Evolutionary conservation across 2,888 invertebrate genomes (phyloP).

Genomic region (Hyalella azteca): DNA sequence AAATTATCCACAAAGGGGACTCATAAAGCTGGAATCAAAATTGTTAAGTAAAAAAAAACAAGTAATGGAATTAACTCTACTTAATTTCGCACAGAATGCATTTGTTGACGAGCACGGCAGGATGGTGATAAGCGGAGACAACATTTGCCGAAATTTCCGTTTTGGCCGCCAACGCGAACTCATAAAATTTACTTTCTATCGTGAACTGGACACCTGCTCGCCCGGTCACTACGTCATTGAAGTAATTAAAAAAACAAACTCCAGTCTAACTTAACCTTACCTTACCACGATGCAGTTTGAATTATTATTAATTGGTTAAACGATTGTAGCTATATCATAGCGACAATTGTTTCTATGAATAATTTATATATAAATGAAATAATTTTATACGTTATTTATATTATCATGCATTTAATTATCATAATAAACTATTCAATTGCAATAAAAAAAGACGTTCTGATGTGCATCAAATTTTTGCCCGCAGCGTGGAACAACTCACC

Average conservation of each 20-base stretch:
- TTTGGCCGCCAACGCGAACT: slow-evolving; percentile 65
- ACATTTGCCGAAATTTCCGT: slow-evolving; percentile 75
- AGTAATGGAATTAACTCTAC: background rate
- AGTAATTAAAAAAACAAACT: too few species aligned
- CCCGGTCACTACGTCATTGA: slow-evolving; percentile 76
- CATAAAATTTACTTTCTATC: slow-evolving; percentile 75
- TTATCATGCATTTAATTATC: too few species aligned
- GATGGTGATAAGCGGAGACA: slow-evolving; percentile 72
- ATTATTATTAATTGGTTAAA: too few species aligned
- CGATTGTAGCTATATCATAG: too few species aligned
- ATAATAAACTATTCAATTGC: background rate
- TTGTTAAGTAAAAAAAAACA: too few species aligned
- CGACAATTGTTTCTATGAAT: too few species aligned
- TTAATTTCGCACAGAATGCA: slow-evolving; percentile 70
- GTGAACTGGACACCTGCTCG: slow-evolving; percentile 87
- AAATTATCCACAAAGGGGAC: too few species aligned
- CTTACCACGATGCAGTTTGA: too few species aligned
- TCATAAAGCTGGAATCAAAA: too few species aligned
- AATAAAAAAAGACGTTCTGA: background rate
- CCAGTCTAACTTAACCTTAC: too few species aligned
- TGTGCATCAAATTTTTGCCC: background rate
- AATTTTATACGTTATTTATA: background rate
- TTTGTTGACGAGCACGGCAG: slow-evolving; percentile 73
- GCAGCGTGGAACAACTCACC: slow-evolving; percentile 88
- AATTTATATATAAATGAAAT: background rate